Evolutionary conservation across 2,797 vertebrate genomes (phyloP).

Genomic region (Pogoniulus pusillus): DNA sequence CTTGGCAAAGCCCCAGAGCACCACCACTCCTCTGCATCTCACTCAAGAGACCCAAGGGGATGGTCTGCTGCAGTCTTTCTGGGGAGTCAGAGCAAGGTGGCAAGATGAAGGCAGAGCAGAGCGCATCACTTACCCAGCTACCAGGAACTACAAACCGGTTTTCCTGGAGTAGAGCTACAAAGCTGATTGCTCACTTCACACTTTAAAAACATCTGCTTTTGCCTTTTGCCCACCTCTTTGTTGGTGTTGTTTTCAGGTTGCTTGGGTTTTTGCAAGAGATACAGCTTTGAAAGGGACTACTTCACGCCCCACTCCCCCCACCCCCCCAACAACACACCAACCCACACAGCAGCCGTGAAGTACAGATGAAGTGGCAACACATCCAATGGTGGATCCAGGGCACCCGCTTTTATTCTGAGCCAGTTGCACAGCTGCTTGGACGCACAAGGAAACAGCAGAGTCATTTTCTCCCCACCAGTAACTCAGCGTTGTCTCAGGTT

Average conservation of each 20-base stretch:
- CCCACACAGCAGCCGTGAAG: no score
- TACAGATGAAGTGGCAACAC: background rate
- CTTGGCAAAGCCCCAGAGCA: background rate
- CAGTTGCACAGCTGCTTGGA: background rate
- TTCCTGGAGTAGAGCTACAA: background rate
- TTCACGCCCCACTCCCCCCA: no score
- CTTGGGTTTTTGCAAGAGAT: background rate
- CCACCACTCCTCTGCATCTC: accelerated
- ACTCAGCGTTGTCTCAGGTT: accelerated
- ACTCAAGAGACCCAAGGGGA: accelerated
- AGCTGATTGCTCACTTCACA: background rate
- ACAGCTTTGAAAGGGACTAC: background rate
- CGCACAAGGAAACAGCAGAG: background rate
- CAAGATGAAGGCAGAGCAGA: no score
- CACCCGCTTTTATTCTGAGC: slow-evolving; percentile 4
- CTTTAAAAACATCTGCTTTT: background rate
- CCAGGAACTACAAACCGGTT: background rate
- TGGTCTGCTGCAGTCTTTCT: accelerated
- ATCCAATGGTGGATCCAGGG: background rate
- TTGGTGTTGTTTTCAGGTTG: background rate
- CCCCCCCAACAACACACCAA: no score
- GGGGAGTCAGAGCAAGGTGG: background rate
- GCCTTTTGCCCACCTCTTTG: no score
- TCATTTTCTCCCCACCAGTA: background rate
- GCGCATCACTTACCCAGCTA: accelerated